Conservation (phyloP, 2,888 invertebrate species). For the Fabriciana adippe region DNA sequence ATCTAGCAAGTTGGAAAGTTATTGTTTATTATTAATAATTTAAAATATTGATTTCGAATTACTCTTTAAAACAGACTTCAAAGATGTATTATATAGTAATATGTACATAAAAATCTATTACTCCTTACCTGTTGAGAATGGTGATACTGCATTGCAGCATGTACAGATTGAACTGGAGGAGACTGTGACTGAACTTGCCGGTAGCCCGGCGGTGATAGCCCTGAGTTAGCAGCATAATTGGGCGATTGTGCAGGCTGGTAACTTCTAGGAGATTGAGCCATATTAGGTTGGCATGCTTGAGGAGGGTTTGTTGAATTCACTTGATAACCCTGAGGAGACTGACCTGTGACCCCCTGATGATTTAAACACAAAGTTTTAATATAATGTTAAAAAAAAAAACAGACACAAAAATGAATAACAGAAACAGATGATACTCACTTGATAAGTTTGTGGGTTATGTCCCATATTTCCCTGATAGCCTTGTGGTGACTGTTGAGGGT, state of each 20-base stretch:
- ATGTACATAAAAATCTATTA: background rate
- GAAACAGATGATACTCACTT: constrained; percentile 55
- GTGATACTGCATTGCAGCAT: constrained; percentile 75
- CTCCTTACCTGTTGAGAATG: constrained; percentile 70
- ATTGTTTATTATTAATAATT: too few species aligned
- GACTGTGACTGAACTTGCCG: constrained; percentile 76
- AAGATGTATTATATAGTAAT: background rate
- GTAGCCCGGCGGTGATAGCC: constrained; percentile 80
- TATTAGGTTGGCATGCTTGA: constrained; percentile 70
- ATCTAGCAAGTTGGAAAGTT: too few species aligned
- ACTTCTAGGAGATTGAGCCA: constrained; percentile 71
- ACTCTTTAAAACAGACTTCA: too few species aligned
- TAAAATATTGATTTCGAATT: too few species aligned
- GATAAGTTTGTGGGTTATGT: constrained; percentile 79
- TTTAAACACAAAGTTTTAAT: background rate
- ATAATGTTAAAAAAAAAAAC: background rate
- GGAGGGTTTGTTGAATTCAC: constrained; percentile 80
- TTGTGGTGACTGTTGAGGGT: constrained; percentile 72
- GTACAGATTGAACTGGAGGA: constrained; percentile 76
- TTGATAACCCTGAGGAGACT: constrained; percentile 80
- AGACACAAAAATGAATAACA: background rate
- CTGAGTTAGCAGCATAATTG: constrained; percentile 70
- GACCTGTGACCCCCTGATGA: constrained; percentile 65
- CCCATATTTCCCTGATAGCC: constrained; percentile 71
- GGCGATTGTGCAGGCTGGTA: constrained; percentile 82